These are phyloP conservation scores for Watsonalla cultraria DNA, from an alignment of 2,888 invertebrate genomes.

Conservation along the genomic window DNA sequence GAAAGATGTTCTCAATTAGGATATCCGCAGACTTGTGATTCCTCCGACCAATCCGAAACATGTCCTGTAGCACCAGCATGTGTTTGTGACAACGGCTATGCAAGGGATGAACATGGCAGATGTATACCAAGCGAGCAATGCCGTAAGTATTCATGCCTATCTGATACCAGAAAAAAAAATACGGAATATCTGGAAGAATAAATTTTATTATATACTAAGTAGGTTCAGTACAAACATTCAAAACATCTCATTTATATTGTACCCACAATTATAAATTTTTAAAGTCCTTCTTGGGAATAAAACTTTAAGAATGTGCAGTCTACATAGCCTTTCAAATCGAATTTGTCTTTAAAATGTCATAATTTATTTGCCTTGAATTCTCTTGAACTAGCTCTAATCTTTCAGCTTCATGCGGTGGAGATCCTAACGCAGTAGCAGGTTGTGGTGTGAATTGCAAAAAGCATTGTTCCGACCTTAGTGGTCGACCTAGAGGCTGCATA, in stretches of 20 bases:
- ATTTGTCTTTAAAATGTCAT: too few species aligned
- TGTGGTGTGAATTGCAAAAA: conserved; percentile 28
- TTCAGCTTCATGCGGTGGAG: conserved; percentile 24
- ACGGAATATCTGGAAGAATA: too few species aligned
- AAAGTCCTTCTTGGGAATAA: too few species aligned
- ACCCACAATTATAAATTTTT: too few species aligned
- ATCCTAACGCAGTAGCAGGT: conserved; percentile 26
- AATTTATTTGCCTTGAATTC: too few species aligned
- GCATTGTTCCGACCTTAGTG: conserved; percentile 20
- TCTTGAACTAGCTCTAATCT: not conserved
- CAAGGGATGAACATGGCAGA: conserved; percentile 13
- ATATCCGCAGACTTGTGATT: conserved; percentile 6
- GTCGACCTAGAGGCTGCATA: conserved; percentile 5
- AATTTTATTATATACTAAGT: too few species aligned
- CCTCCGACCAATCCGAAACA: not conserved
- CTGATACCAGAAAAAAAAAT: too few species aligned
- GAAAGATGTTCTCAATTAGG: conserved; percentile 21
- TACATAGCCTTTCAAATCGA: too few species aligned
- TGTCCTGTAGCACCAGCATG: not conserved
- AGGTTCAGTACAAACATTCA: too few species aligned
- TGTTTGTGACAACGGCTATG: conserved; percentile 10
- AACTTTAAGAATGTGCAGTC: too few species aligned
- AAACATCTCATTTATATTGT: too few species aligned
- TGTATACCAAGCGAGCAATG: conserved; percentile 21
- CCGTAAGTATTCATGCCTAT: conserved; percentile 13